Evolutionary conservation across 2,113 vertebrate species (phyloP).

Genomic region (Caloenas nicobarica): DNA sequence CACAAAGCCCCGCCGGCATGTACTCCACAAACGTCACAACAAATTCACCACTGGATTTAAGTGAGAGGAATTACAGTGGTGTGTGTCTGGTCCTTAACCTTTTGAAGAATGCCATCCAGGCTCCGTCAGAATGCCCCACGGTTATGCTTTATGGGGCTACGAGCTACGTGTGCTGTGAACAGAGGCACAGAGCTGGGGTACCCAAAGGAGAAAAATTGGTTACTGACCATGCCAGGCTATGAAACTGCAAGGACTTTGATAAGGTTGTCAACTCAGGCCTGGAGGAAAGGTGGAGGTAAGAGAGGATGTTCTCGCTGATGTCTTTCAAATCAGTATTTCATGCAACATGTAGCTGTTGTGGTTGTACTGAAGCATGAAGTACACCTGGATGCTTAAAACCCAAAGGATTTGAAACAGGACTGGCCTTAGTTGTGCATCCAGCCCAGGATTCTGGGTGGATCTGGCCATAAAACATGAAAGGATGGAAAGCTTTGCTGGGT

Average conservation of each 20-base stretch:
- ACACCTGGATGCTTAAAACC: neutral
- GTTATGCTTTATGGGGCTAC: neutral
- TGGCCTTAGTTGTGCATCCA: neutral
- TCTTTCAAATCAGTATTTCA: neutral
- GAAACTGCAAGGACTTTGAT: neutral
- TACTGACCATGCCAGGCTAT: neutral
- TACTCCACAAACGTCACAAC: neutral
- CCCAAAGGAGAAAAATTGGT: neutral
- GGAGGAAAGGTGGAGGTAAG: neutral
- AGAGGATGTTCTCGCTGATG: neutral
- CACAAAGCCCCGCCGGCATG: neutral
- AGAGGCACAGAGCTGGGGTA: neutral
- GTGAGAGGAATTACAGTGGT: neutral
- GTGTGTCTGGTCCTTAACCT: neutral
- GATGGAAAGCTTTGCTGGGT: neutral
- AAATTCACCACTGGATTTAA: neutral
- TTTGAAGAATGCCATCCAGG: neutral
- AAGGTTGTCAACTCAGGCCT: neutral
- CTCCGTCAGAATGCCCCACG: neutral
- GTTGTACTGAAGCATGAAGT: neutral
- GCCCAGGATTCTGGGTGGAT: neutral
- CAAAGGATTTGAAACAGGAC: neutral
- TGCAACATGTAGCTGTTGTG: neutral
- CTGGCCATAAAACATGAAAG: neutral
- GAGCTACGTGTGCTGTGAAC: neutral